Evolutionary conservation across 2,888 invertebrate genomes (phyloP), one percentile per base, ranked within the genome.

Genomic region (Eristalinus sepulchralis): DNA sequence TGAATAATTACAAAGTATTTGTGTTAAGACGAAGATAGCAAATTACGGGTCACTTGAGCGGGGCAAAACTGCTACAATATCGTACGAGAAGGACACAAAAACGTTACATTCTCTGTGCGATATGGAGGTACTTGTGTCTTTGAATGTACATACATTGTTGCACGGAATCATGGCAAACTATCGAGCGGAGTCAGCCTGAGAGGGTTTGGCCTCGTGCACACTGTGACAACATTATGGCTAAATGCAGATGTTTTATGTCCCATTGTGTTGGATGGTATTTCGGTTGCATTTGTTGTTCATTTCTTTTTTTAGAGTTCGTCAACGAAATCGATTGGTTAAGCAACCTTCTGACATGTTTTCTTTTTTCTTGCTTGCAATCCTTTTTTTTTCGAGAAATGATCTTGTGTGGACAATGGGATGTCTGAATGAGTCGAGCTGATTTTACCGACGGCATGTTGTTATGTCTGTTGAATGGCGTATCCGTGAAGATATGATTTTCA

Each of bases 231-330:
- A 63, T n/a, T 77, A 72, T 79, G 71, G 60, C 86, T 71, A 75
- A 86, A 82, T 86, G 83, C 86, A 86, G 86, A 86, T 86, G 86
- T 75, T 79, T 86, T 86, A 79, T 79, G 70, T 83, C 73, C 66
- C 57, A 78, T 83, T 86, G 78, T 83, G 47, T 83, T 79, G 34
- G 57, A 75, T 11, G 33, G 62, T 55, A 53, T 68, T 73, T 63
- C 39, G 64, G 57, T 67, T 66, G 60, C 53, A 11, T 57, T 81
- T 67, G 55, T 75, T 39, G 57, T 59, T 22, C 22, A 57, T 24
- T n/a, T 39, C 60, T 70, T 78, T n/a, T 13, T 22, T 73, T 2
- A 47, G 62, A 66, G 79, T 78, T 86, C 75, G 75, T 86, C 70
- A 86, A 86, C 75, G 83, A 79, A 86, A 83, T 86, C 71, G 78